These are phyloP conservation scores for Apus apus DNA, from an alignment of 2,113 vertebrate genomes.

Conservation along the genomic window DNA sequence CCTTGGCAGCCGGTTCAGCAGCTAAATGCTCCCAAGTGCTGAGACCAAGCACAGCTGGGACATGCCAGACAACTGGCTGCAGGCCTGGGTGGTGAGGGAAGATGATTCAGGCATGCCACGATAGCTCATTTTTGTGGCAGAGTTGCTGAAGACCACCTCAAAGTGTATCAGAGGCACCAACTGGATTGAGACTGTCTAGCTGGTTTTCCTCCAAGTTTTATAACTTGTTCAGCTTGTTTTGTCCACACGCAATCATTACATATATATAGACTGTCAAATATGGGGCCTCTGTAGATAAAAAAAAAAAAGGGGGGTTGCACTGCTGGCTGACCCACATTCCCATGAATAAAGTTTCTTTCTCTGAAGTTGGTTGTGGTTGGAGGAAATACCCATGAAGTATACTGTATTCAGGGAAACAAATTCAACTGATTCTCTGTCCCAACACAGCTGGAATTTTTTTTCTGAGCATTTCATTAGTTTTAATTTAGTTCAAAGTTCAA, in stretches of 20 bases:
- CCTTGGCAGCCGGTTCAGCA: rapidly evolving
- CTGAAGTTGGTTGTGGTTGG: background rate
- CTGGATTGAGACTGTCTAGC: background rate
- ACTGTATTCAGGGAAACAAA: constrained; percentile 25
- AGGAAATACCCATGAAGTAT: constrained; percentile 30
- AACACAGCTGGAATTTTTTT: background rate
- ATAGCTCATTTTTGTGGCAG: background rate
- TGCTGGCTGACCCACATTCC: constrained; percentile 40
- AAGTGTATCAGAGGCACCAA: background rate
- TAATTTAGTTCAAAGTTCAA: background rate
- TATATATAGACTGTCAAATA: constrained; percentile 14
- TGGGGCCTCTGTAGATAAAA: background rate
- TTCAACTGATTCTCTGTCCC: constrained; percentile 21
- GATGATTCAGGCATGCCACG: rapidly evolving
- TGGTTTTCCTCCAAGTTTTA: background rate
- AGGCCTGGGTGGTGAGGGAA: background rate
- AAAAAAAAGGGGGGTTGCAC: background rate
- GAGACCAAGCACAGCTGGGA: background rate
- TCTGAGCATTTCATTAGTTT: background rate
- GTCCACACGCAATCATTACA: constrained; percentile 8
- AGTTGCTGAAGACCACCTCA: background rate
- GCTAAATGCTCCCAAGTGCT: background rate
- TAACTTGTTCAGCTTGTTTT: background rate
- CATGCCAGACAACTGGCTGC: background rate
- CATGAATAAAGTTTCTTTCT: constrained; percentile 26